Base-by-base conservation (phyloP, 64 coral and sea anemone species). In the Anthopleura sola region DNA sequence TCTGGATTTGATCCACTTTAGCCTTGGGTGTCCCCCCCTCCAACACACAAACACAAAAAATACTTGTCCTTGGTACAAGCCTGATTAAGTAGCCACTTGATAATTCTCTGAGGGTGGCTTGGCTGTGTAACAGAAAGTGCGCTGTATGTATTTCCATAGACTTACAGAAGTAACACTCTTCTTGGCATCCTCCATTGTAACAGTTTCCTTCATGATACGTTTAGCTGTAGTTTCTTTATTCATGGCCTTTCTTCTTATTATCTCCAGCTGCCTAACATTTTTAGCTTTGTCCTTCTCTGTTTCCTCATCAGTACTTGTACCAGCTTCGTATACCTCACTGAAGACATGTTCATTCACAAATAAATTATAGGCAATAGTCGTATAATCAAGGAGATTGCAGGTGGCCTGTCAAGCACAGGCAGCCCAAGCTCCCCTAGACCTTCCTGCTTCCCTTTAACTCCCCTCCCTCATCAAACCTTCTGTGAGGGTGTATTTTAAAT, bases 281-380 rank as follows among this genome's bases (percentile, higher is more conserved):
- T 96, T 92, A 10, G 83, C 28, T 82, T 92, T 86, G 75, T 86
- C 88, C 31, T 46, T 87, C 83, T 83, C 55, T 78, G 58, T 14
- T 40, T 95, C 93, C 74, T 91, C 90, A 55, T 95, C 93, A 49
- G 93, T 91, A 60, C 89, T 95, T 76, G 83, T 62, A 34, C 86
- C 93, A 55, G 89, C 93, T 20, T 75, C 93, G 82, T 91, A 95
- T 55, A 92, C 86, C 56, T 95, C 93, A 23, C 93, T 95, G 49
- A 1, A 46, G 37, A 68, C 78, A 49, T 36, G 13, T 57, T 18
- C 37, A 81, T 48, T 62, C 10, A 62, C 24, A 62, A 8, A 24
- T 62, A 6, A 24, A 24, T 16, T 19, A 21, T 62, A n/a, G 3
- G 20, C 24, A 9, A 24, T 62, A 62, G 24, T 62, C 24, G 4